Percentiles rank a stretch among this genome's conserved stretches.
Evolutionary conservation across 2,113 vertebrate genomes (phyloP).

Genomic region (Zosterops lateralis): DNA sequence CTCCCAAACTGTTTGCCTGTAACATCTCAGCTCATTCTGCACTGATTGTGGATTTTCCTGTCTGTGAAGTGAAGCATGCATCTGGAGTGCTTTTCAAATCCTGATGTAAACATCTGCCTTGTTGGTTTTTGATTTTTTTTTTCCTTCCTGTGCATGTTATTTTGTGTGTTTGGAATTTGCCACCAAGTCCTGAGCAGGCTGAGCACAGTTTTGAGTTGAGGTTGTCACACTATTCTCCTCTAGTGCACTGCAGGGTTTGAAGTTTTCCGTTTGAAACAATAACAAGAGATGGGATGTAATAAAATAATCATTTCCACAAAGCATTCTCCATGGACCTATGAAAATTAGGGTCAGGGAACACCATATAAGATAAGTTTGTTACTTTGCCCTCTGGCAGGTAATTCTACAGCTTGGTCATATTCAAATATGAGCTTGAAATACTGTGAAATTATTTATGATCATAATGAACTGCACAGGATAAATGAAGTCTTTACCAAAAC

Average conservation of each 20-base stretch:
- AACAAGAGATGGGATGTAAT: background rate
- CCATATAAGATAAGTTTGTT: background rate
- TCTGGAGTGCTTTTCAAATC: background rate
- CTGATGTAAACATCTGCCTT: background rate
- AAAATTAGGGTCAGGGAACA: background rate
- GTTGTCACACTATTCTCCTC: background rate
- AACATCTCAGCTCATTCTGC: background rate
- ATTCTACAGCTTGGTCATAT: background rate
- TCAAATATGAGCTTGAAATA: background rate
- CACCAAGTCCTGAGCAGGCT: background rate
- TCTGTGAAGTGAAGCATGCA: background rate
- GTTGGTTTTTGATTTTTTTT: background rate
- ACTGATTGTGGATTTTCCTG: background rate
- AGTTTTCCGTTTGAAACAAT: background rate
- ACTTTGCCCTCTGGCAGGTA: background rate
- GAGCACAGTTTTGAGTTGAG: background rate
- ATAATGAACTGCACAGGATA: background rate
- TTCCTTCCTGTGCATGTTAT: background rate
- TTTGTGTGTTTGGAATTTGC: background rate
- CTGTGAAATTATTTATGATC: background rate
- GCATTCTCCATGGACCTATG: background rate
- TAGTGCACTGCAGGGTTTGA: background rate
- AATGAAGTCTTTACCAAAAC: background rate
- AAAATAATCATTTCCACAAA: background rate
- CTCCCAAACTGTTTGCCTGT: background rate